Percentiles rank a stretch among this genome's conserved stretches.
These are phyloP conservation scores for Aix galericulata DNA, from an alignment of 2,113 vertebrate species.

Conservation along the genomic window DNA sequence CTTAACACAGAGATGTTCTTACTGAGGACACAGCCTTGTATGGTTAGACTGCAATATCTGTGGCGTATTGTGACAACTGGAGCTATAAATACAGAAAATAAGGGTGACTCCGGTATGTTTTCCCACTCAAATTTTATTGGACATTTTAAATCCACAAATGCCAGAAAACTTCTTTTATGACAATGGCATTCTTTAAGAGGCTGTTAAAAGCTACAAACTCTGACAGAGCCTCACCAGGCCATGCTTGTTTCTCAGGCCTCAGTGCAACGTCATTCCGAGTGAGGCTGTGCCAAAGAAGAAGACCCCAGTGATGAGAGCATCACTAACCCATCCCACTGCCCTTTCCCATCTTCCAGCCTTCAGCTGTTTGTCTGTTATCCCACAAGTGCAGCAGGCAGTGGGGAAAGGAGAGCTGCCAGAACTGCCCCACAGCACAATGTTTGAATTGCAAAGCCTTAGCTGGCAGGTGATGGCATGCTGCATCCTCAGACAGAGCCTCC, in stretches of 20 bases:
- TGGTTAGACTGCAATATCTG: neutral
- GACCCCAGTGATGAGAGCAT: neutral
- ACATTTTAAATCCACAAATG: neutral
- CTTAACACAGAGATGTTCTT: neutral
- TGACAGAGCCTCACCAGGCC: neutral
- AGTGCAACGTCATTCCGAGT: neutral
- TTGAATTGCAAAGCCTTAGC: neutral
- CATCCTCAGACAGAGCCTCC: neutral
- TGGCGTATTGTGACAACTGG: neutral
- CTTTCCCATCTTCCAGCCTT: neutral
- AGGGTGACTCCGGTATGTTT: neutral
- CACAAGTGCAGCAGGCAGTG: neutral
- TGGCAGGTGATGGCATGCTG: accelerated
- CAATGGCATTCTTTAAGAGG: neutral
- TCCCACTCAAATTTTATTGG: neutral
- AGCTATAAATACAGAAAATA: constrained; percentile 2
- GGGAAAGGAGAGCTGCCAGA: neutral
- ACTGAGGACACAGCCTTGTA: neutral
- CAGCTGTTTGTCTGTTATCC: neutral
- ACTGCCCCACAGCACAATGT: neutral
- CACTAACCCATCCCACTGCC: neutral
- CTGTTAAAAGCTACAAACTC: neutral
- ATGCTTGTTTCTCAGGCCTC: neutral
- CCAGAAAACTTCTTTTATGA: neutral
- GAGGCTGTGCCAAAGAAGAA: neutral